These are phyloP conservation scores for Trematocara nigrifrons DNA, from an alignment of 2,113 vertebrate species.

Conservation along the genomic window DNA sequence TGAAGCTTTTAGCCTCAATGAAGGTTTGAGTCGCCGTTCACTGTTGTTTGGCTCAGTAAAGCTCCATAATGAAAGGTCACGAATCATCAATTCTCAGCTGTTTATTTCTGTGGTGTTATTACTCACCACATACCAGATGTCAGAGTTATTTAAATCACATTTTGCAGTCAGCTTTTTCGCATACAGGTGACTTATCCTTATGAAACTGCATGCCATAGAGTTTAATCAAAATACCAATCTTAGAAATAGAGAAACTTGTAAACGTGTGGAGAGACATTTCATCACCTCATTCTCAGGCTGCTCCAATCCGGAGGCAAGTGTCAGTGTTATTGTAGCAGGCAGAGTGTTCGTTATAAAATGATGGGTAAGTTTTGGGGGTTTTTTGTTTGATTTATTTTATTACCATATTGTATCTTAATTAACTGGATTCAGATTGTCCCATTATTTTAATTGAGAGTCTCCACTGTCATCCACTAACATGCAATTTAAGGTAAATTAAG, in stretches of 20 bases:
- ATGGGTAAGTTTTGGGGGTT: rapidly evolving
- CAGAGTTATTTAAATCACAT: not conserved
- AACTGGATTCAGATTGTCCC: not conserved
- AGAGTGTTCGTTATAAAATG: not conserved
- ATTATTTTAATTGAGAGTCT: not conserved
- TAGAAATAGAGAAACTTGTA: not conserved
- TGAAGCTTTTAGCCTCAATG: not conserved
- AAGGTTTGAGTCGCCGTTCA: not conserved
- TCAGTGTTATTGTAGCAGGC: not conserved
- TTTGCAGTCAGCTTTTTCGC: not conserved
- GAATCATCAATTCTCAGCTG: not conserved
- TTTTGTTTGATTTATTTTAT: not conserved
- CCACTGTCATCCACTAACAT: not conserved
- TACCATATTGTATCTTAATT: not conserved
- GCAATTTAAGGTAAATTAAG: not conserved
- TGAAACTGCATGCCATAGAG: not conserved
- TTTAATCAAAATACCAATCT: not conserved
- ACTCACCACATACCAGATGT: not conserved
- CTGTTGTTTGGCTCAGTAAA: not conserved
- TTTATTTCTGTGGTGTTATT: not conserved
- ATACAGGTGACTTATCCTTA: not conserved
- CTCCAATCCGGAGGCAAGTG: not conserved
- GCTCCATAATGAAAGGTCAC: not conserved
- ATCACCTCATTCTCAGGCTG: not conserved
- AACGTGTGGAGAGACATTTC: not conserved